Evolutionary conservation across 2,797 vertebrate genomes (phyloP).

Genomic region (Podargus strigoides): DNA sequence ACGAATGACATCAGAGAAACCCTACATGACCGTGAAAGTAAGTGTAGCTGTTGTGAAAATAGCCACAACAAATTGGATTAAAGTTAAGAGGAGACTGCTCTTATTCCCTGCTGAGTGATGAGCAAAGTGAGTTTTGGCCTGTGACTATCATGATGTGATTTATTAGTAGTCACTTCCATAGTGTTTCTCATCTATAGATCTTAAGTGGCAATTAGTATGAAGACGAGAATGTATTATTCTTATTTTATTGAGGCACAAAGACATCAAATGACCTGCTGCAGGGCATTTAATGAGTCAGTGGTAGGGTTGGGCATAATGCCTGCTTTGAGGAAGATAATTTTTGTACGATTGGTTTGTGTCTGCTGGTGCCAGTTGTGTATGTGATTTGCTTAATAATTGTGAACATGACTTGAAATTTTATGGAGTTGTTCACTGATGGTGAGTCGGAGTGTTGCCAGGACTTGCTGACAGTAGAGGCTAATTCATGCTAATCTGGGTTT

Average conservation of each 20-base stretch:
- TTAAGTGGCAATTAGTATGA: constrained; percentile 48
- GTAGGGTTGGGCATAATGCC: background rate
- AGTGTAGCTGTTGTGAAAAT: constrained; percentile 27
- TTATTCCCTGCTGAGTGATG: background rate
- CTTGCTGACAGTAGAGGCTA: background rate
- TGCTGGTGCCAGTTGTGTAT: background rate
- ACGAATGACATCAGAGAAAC: background rate
- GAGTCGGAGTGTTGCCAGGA: background rate
- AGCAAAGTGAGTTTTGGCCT: background rate
- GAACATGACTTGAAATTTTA: constrained; percentile 17
- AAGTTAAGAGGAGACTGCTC: background rate
- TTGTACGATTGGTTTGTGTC: background rate
- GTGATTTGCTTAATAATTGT: constrained; percentile 42
- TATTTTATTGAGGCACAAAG: constrained; percentile 10
- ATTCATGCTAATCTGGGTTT: constrained; percentile 4
- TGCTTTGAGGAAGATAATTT: constrained; percentile 1
- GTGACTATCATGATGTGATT: background rate
- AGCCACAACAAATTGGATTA: constrained; percentile 7
- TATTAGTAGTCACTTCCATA: constrained; percentile 25
- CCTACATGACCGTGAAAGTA: background rate
- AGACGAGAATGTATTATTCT: background rate
- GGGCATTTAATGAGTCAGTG: constrained; percentile 36
- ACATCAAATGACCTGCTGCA: constrained; percentile 16
- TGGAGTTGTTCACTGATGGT: background rate
- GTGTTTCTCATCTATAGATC: constrained; percentile 15